phyloP scores from a whole-genome alignment of 2,113 vertebrate genomes.

The Lepisosteus osseus region DNA sequence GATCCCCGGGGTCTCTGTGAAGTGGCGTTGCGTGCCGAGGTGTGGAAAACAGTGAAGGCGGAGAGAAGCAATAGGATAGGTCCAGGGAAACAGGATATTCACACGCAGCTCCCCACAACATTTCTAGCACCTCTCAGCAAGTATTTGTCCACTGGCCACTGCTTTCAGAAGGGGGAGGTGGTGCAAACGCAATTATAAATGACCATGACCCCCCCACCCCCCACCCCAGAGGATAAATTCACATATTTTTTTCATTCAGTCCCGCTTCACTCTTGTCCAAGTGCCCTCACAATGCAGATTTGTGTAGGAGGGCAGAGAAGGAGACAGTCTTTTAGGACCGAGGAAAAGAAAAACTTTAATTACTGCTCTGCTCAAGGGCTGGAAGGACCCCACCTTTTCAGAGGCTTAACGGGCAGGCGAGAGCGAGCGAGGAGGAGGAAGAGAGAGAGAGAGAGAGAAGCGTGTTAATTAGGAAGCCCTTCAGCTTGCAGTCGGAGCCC shows the following conservation, averaged over 20 bases:
- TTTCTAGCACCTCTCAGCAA: neutral
- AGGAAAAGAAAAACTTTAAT: neutral
- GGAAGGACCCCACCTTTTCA: conserved; percentile 50
- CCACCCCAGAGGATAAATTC: conserved; percentile 18
- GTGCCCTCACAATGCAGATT: neutral
- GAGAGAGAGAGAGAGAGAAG: conserved; percentile 46
- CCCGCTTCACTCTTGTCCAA: neutral
- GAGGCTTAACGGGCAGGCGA: conserved; percentile 44
- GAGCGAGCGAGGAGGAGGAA: neutral
- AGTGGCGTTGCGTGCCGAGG: neutral
- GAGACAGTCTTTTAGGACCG: neutral
- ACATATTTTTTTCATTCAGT: conserved; percentile 5
- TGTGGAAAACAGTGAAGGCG: too few relatives aligned
- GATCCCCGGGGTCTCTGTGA: neutral
- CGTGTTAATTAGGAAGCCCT: conserved; percentile 78
- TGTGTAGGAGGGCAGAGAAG: neutral
- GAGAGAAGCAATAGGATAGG: neutral
- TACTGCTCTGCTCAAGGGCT: neutral
- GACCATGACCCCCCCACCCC: neutral
- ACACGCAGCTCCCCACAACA: too few relatives aligned
- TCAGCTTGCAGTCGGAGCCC: conserved; percentile 65
- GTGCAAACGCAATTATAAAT: neutral
- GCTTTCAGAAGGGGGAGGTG: too few relatives aligned
- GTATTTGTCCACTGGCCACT: neutral
- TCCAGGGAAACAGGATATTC: too few relatives aligned